Conservation (phyloP, 1,140 invertebrate genomes). For the Venturia canescens region DNA sequence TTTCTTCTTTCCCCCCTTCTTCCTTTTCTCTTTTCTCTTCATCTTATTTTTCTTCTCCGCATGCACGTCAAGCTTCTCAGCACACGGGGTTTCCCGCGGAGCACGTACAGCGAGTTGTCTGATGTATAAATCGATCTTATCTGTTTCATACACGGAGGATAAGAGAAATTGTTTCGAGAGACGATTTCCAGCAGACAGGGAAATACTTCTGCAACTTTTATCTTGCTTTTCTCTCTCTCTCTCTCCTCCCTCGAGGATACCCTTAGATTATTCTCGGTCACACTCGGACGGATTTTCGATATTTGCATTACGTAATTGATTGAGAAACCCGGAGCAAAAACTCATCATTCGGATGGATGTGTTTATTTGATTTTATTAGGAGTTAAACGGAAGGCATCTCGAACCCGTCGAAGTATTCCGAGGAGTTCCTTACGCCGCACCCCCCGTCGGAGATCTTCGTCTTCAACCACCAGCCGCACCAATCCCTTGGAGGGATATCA, state of each 20-base stretch:
- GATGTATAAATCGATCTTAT: neutral
- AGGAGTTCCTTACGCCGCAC: constrained; percentile 90
- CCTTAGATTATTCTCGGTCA: no score
- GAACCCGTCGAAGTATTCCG: constrained; percentile 89
- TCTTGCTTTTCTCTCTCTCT: no score
- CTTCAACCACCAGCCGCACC: constrained; percentile 84
- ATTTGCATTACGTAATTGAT: neutral
- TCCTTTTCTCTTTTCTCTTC: no score
- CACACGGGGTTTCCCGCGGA: no score
- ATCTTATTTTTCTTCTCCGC: no score
- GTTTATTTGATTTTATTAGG: constrained; percentile 76
- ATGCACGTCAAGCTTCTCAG: no score
- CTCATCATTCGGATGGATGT: neutral
- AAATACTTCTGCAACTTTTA: no score
- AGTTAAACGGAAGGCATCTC: constrained; percentile 85
- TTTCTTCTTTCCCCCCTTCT: neutral
- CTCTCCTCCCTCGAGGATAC: no score
- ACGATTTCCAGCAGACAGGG: no score
- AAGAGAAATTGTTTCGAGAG: no score
- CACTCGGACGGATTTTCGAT: no score
- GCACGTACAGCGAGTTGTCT: constrained; percentile 32
- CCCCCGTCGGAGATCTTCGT: constrained; percentile 84
- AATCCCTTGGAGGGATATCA: constrained; percentile 83
- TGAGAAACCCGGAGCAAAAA: constrained; percentile 38
- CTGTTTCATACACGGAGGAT: no score